Evolutionary conservation across 2,797 vertebrate genomes (phyloP).

Genomic region (Thalassophryne amazonica): DNA sequence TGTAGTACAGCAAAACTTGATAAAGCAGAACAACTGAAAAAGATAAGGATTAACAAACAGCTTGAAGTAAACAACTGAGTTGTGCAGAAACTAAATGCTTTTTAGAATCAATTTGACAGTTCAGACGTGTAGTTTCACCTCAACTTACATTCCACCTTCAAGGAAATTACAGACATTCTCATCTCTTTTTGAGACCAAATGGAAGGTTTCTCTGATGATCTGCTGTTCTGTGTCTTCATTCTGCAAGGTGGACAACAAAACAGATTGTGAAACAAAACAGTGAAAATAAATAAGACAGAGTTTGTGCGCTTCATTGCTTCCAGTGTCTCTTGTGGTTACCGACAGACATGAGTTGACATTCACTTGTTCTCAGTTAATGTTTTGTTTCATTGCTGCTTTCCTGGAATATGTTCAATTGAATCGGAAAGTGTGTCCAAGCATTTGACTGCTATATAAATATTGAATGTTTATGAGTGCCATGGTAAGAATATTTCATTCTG

Average conservation of each 20-base stretch:
- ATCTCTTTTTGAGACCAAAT: constrained; percentile 95
- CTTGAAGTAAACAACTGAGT: too few species aligned
- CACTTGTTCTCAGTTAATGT: neutral
- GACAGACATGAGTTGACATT: neutral
- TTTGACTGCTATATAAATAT: too few species aligned
- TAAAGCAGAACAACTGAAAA: too few species aligned
- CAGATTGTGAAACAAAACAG: constrained; percentile 1
- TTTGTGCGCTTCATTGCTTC: constrained; percentile 8
- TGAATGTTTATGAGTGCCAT: too few species aligned
- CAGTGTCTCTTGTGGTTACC: constrained; percentile 5
- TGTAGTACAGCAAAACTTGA: too few species aligned
- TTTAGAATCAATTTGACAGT: too few species aligned
- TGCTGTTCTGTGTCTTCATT: constrained; percentile 98
- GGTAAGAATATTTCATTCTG: too few species aligned
- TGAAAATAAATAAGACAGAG: neutral
- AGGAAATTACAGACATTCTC: constrained; percentile 99
- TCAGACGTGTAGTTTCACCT: too few species aligned
- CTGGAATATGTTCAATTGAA: too few species aligned
- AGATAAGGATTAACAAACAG: too few species aligned
- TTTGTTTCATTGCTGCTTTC: neutral
- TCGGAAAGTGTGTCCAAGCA: too few species aligned
- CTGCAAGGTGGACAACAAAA: constrained; percentile 62
- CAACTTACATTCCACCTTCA: constrained; percentile 97
- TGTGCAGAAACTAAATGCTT: too few species aligned
- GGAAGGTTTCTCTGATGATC: constrained; percentile 98